phyloP scores from a whole-genome alignment of 2,888 invertebrate species.

The Sinhomidia bicolor region DNA sequence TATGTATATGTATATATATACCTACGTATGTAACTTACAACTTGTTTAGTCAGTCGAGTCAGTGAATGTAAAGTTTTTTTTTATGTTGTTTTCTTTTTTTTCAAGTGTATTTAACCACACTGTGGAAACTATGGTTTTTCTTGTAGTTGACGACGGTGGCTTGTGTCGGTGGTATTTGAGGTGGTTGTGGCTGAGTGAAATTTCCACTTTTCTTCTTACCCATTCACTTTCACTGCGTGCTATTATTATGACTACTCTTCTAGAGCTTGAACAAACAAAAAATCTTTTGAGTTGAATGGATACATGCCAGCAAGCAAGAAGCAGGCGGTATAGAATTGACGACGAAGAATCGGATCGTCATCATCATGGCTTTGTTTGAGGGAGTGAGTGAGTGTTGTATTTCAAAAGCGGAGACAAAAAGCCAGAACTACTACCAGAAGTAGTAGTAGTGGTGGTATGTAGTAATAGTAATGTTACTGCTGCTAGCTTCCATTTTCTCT shows the following conservation, averaged over 20 bases:
- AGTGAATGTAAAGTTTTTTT: not conserved
- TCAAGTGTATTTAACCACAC: not conserved
- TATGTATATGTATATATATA: too few relatives aligned
- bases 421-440: not conserved
- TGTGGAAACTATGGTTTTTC: not conserved
- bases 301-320: not conserved
- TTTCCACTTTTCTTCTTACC: conserved; percentile 45
- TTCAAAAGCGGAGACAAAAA: conserved; percentile 6
- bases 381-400: conserved; percentile 55
- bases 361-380: conserved; percentile 64
- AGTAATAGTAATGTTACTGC: not conserved
- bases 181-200: conserved; percentile 37
- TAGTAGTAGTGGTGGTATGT: too few relatives aligned
- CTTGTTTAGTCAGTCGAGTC: not conserved
- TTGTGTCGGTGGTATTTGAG: not conserved
- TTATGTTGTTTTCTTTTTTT: not conserved
- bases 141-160: not conserved
- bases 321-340: conserved; percentile 56
- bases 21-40: too few relatives aligned
- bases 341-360: conserved; percentile 68
- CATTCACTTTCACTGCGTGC: not conserved
- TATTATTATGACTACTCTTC: not conserved
- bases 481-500: not conserved
- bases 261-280: conserved; percentile 54
- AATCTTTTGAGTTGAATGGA: not conserved